Evolutionary conservation across 1,140 invertebrate species (phyloP).

Genomic region (Muscidifurax raptorellus): DNA sequence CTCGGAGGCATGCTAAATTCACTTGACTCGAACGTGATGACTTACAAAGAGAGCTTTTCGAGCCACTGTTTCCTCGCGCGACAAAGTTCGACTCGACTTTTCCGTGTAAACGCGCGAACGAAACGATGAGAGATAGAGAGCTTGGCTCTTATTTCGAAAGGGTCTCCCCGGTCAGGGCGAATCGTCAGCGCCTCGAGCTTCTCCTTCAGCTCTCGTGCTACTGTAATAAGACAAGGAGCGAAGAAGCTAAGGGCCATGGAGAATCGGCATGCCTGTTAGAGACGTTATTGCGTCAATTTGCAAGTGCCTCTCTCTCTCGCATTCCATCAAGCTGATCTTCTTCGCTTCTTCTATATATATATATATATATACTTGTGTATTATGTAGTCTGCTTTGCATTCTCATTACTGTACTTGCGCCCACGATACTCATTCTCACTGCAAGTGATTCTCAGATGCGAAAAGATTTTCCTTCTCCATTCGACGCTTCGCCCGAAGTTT

Average conservation of each 20-base stretch:
- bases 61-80: not conserved
- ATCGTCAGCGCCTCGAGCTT: not conserved
- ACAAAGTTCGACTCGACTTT: slow-evolving; percentile 22
- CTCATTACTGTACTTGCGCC: too few relatives aligned
- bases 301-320: not conserved
- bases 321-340: not conserved
- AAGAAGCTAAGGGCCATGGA: not conserved
- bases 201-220: not conserved
- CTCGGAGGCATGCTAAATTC: slow-evolving; percentile 7
- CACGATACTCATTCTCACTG: too few relatives aligned
- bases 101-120: slow-evolving; percentile 2
- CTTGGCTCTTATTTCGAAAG: not conserved
- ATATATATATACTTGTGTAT: too few relatives aligned
- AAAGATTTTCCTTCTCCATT: too few relatives aligned
- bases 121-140: slow-evolving; percentile 16
- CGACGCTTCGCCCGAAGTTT: too few relatives aligned
- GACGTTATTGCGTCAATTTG: not conserved
- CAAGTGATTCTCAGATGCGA: too few relatives aligned
- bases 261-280: not conserved
- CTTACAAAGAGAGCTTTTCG: slow-evolving; percentile 24
- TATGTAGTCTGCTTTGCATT: not conserved
- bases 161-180: not conserved
- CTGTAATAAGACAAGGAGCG: not conserved
- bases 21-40: slow-evolving; percentile 11
- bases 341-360: not conserved